Evolutionary conservation across 2,113 vertebrate genomes (phyloP).

Genomic region (Pomatostomus ruficeps): DNA sequence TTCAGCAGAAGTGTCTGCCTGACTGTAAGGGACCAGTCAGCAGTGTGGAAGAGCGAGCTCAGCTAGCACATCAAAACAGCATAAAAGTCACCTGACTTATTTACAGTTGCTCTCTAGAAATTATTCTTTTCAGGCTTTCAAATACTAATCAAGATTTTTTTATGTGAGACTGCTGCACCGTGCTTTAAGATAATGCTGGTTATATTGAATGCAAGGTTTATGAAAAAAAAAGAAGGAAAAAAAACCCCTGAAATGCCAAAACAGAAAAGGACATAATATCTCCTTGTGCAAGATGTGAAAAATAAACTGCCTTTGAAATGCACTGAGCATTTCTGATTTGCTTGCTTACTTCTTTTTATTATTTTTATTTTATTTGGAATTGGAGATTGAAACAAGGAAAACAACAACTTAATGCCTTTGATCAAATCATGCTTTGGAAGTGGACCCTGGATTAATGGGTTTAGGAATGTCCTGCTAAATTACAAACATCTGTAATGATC

Average conservation of each 20-base stretch:
- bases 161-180: fast-evolving
- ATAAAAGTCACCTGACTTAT: not conserved
- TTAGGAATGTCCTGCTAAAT: constrained; percentile 13
- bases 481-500: constrained; percentile 2
- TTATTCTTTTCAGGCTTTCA: not conserved
- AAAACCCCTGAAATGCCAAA: not conserved
- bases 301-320: not conserved
- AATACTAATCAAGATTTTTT: not conserved
- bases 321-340: not conserved
- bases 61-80: not conserved
- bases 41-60: not conserved
- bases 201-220: not conserved
- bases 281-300: not conserved
- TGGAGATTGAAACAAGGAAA: not conserved
- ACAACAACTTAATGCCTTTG: not conserved
- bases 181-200: not conserved
- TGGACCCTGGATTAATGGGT: not conserved
- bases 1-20: not conserved
- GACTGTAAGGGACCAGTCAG: too few species aligned
- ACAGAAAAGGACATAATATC: not conserved
- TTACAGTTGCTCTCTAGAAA: not conserved
- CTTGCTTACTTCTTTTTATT: not conserved
- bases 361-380: not conserved
- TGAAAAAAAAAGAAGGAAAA: not conserved
- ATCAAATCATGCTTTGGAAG: not conserved